A percentile compares a stretch with the other conserved stretches of the same genome.
These are phyloP conservation scores for Macquaria ambigua DNA, from an alignment of 2,113 vertebrate species.

Conservation along the genomic window DNA sequence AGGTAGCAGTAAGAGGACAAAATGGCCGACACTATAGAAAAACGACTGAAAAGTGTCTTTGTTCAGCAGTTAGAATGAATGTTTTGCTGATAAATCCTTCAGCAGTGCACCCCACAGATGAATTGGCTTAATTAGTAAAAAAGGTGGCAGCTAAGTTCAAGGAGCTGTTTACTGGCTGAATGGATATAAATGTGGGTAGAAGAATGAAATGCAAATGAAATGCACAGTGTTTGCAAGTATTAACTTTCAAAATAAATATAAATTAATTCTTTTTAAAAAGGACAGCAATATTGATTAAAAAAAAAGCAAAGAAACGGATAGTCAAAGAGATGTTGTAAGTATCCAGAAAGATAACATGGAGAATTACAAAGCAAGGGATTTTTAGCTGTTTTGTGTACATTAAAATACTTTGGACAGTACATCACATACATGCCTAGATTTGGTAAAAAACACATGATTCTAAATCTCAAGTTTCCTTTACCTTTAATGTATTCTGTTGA, in stretches of 20 bases:
- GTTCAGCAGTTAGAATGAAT: slow-evolving; percentile 15
- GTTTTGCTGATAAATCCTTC: slow-evolving; percentile 35
- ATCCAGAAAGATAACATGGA: too few species aligned
- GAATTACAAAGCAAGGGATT: too few species aligned
- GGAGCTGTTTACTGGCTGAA: slow-evolving; percentile 28
- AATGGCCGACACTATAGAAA: slow-evolving; percentile 3
- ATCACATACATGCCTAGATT: background rate
- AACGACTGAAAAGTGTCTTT: slow-evolving; percentile 34
- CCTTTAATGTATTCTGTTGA: background rate
- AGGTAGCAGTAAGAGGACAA: background rate
- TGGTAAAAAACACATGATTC: background rate
- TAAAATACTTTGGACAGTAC: background rate
- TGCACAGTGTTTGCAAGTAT: background rate
- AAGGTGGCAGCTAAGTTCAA: slow-evolving; percentile 40
- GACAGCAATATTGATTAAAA: background rate
- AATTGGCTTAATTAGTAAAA: slow-evolving; percentile 19
- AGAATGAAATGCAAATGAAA: slow-evolving; percentile 23
- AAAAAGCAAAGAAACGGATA: background rate
- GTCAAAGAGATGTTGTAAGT: background rate
- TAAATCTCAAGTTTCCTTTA: background rate
- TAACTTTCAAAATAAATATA: slow-evolving; percentile 14
- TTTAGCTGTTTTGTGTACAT: background rate
- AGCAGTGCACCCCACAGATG: slow-evolving; percentile 2
- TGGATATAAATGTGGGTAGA: background rate
- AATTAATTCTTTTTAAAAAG: background rate